Conservation (phyloP, 1,140 invertebrate genomes). For the Drosophila nigromelanica region DNA sequence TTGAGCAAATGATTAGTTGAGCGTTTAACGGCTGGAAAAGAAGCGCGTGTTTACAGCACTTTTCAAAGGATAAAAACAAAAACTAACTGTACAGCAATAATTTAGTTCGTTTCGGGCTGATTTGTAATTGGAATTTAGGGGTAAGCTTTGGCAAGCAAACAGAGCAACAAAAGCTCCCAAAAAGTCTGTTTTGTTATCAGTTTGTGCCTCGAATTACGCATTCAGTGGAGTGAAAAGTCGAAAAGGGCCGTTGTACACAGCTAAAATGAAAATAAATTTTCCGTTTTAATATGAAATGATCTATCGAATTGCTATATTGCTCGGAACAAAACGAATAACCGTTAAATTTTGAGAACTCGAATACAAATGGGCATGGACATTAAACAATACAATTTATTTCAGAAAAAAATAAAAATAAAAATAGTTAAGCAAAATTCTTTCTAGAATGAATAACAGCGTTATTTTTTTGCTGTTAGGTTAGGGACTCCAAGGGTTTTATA, state of each 20-base stretch:
- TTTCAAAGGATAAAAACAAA: slow-evolving; percentile 8
- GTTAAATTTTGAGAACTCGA: neutral
- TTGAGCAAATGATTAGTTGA: slow-evolving; percentile 71
- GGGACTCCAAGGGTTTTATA: slow-evolving; percentile 9
- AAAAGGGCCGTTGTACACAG: slow-evolving; percentile 36
- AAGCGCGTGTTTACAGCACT: slow-evolving; percentile 6
- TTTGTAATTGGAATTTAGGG: slow-evolving; percentile 16
- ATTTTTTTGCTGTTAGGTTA: neutral
- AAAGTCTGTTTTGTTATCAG: slow-evolving; percentile 46
- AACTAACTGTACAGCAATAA: slow-evolving; percentile 24
- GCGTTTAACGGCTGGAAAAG: slow-evolving; percentile 33
- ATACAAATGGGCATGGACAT: neutral
- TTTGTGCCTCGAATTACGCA: slow-evolving; percentile 58
- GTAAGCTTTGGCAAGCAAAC: no score
- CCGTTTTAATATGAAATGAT: slow-evolving; percentile 34
- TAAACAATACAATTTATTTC: neutral
- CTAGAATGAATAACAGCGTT: neutral
- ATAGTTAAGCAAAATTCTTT: neutral
- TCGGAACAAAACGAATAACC: slow-evolving; percentile 7
- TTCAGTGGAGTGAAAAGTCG: slow-evolving; percentile 67
- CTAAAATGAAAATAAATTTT: slow-evolving; percentile 26
- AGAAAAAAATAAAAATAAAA: neutral
- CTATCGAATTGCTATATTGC: slow-evolving; percentile 25
- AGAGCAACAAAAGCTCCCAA: neutral
- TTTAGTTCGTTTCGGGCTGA: slow-evolving; percentile 35